A percentile compares a stretch with the other conserved stretches of the same genome.
These are phyloP conservation scores for Balearica regulorum DNA, from an alignment of 2,797 vertebrate genomes.

Conservation along the genomic window DNA sequence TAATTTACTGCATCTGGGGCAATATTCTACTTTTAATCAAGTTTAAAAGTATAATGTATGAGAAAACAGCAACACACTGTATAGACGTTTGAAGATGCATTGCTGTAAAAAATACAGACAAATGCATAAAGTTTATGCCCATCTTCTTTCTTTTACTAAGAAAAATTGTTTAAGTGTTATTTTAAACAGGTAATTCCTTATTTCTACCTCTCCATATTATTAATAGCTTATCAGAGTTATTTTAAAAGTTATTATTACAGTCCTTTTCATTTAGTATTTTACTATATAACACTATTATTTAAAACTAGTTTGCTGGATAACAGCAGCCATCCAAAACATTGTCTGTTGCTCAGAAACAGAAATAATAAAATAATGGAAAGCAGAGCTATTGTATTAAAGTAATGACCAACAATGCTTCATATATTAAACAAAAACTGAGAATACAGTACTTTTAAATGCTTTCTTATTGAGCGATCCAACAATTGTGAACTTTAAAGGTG, in stretches of 20 bases:
- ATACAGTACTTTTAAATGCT: neutral
- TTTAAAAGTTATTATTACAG: constrained; percentile 30
- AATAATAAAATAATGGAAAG: neutral
- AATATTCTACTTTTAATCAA: constrained; percentile 29
- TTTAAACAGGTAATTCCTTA: constrained; percentile 26
- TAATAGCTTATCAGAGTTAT: constrained; percentile 59
- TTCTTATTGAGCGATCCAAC: neutral
- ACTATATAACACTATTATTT: neutral
- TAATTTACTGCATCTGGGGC: constrained; percentile 17
- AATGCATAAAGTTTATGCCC: neutral
- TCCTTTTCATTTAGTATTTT: constrained; percentile 22
- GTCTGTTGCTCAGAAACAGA: neutral
- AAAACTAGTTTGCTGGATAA: neutral
- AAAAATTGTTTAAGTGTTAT: constrained; percentile 13
- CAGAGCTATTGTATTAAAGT: neutral
- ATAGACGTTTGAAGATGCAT: neutral
- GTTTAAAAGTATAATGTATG: neutral
- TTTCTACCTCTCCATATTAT: neutral
- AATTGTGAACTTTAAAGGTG: neutral
- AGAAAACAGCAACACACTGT: neutral
- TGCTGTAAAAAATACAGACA: neutral
- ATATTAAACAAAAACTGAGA: neutral
- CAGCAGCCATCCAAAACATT: neutral
- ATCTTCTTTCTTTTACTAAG: neutral
- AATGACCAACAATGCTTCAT: neutral